Conservation (phyloP, 2,888 invertebrate species). For the Amaurobius ferox region DNA sequence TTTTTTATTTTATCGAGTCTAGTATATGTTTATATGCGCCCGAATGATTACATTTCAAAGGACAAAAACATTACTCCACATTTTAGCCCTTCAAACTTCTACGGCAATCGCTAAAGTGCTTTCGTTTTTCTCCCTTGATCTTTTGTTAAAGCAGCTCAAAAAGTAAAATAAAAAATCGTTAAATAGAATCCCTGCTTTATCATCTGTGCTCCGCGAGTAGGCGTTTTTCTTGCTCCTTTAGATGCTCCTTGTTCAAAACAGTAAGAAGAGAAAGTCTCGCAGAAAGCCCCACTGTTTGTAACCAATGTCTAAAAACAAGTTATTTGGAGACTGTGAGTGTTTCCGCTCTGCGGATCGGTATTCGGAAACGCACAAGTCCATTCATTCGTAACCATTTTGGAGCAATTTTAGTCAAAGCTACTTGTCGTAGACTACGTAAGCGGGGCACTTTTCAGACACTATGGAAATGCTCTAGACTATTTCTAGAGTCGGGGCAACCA, state of each 20-base stretch:
- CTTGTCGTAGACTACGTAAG: conserved; percentile 36
- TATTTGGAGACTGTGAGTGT: conserved; percentile 19
- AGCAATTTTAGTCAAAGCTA: conserved; percentile 55
- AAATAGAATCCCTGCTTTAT: not conserved
- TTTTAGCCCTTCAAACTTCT: not conserved
- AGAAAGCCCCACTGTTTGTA: conserved; percentile 33
- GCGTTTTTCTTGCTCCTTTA: not conserved
- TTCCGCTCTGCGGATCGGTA: conserved; percentile 28
- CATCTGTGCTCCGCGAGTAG: not conserved
- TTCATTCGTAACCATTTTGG: conserved; percentile 57
- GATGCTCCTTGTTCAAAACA: not conserved
- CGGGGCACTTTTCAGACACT: not conserved
- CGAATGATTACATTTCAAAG: not conserved
- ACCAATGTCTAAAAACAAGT: conserved; percentile 14
- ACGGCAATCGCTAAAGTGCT: not conserved
- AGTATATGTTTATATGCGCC: too few species aligned
- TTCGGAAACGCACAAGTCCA: conserved; percentile 16
- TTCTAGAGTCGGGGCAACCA: conserved; percentile 21
- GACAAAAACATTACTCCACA: not conserved
- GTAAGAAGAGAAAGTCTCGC: not conserved
- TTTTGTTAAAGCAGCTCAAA: not conserved
- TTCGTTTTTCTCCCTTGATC: not conserved
- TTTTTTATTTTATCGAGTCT: too few species aligned
- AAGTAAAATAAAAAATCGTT: too few species aligned
- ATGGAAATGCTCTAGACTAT: conserved; percentile 15